These are phyloP conservation scores for Furcula furcula DNA, from an alignment of 2,888 invertebrate genomes.

Conservation along the genomic window DNA sequence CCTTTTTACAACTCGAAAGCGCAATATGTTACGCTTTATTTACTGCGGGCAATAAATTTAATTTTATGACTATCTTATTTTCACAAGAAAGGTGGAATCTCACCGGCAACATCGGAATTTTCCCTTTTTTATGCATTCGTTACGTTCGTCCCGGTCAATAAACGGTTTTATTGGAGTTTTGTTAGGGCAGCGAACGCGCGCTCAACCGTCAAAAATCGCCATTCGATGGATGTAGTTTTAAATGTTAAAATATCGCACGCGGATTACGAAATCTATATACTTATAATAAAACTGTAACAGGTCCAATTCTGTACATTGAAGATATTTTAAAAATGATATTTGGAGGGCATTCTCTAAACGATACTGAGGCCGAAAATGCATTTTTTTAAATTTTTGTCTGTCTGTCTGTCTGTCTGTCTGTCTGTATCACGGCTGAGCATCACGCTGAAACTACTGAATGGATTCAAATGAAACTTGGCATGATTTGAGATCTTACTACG, in stretches of 20 bases:
- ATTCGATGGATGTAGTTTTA: slow-evolving; percentile 13
- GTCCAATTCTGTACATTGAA: too few species aligned
- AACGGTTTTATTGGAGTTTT: slow-evolving; percentile 64
- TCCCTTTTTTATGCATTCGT: slow-evolving; percentile 49
- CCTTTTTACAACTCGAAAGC: slow-evolving; percentile 57
- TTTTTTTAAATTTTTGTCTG: too few species aligned
- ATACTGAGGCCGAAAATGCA: too few species aligned
- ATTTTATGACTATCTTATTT: slow-evolving; percentile 74
- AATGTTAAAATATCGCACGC: slow-evolving; percentile 6
- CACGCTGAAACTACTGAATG: too few species aligned
- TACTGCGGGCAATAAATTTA: slow-evolving; percentile 69
- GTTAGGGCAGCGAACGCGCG: slow-evolving; percentile 24
- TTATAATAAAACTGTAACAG: too few species aligned
- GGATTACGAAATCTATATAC: too few species aligned
- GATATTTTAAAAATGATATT: too few species aligned
- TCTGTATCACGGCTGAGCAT: too few species aligned
- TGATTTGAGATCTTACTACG: too few species aligned
- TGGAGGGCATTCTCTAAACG: too few species aligned
- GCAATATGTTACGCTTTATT: slow-evolving; percentile 73
- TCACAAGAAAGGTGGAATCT: slow-evolving; percentile 49
- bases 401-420: too few species aligned
- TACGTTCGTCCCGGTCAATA: slow-evolving; percentile 49
- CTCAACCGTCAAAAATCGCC: slow-evolving; percentile 24
- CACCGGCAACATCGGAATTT: slow-evolving; percentile 45
- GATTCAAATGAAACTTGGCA: too few species aligned